These are phyloP conservation scores for Carettochelys insculpta DNA, from an alignment of 2,113 vertebrate species.

Conservation along the genomic window DNA sequence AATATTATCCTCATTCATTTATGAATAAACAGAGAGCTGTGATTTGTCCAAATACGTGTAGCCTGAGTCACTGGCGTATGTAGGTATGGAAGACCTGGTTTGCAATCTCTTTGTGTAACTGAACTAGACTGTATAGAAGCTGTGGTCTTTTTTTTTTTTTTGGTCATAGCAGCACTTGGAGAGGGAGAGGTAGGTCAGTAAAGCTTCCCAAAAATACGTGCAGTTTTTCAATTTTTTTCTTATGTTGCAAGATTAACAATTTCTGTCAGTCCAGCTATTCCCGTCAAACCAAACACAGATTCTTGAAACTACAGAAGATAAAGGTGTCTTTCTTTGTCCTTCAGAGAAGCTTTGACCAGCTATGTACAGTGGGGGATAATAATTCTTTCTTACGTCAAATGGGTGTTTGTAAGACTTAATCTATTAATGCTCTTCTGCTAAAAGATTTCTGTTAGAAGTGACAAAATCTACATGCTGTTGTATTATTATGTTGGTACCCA, in stretches of 20 bases:
- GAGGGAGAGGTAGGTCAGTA: background rate
- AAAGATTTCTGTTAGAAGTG: background rate
- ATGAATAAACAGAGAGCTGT: slow-evolving; percentile 56
- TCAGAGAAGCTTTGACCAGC: background rate
- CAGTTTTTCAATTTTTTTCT: background rate
- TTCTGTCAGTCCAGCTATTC: background rate
- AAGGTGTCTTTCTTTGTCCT: slow-evolving; percentile 51
- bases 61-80: slow-evolving; percentile 28
- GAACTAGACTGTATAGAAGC: accelerated
- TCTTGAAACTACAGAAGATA: background rate
- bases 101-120: background rate
- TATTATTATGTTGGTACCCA: background rate
- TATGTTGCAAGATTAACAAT: accelerated
- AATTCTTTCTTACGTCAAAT: background rate
- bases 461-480: background rate
- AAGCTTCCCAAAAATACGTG: background rate
- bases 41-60: background rate
- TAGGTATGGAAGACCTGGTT: slow-evolving; percentile 20
- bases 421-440: background rate
- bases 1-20: slow-evolving; percentile 68
- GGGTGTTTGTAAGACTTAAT: background rate
- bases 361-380: background rate
- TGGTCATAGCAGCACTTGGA: background rate
- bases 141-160: background rate
- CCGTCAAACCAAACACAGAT: accelerated